Base-by-base conservation (phyloP, 2,797 vertebrate genomes). In the Peromyscus attwateri region DNA sequence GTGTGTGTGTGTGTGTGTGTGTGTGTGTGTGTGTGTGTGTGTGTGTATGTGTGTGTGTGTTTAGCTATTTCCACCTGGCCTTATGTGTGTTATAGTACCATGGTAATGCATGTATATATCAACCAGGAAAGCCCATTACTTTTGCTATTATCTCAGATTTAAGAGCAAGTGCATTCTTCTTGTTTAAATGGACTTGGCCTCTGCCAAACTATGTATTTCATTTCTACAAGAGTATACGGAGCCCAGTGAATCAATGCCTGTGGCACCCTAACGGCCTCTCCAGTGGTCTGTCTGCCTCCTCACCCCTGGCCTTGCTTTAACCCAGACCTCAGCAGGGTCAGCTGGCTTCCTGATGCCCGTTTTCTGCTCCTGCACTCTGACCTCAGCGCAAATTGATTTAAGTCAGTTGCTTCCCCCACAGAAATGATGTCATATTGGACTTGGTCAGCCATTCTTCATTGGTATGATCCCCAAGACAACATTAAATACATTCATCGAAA, bases 401-500 rank as follows among this genome's bases (percentile, higher is more conserved):
- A 77, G 40, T 37, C 76, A 25, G 16, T 80, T 64, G 37, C 80
- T 83, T 95, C 94, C 76, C 55, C 62, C 68, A 79, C 88, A 83
- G 73, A 92, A 96, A 84, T 37, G 60, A 68, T 43, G 76, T 77
- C 70, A 81, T 4, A 25, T 37, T 95, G 77, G 23, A 49, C 79
- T 68, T 29, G 25, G 52, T 73, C 55, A 66, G 77, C 13, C 23
- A 80, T 14, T 95, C 92, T 81, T 96, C 76, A 34, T 11, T 62
- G 71, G 23, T 90, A 31, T 43, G 62, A 89, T 60, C 71, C 46
- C 73, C 84, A 80, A 64, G 66, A 91, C n/a, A 90, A 43, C 77
- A 97, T 40, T 92, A 80, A 91, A 75, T 81, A 73, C 95, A 49
- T 76, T 62, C 60, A 62, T 92, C 92, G 77, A 40, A n/a, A 34